Percentiles rank a stretch among this genome's conserved stretches.
Evolutionary conservation across 2,113 vertebrate species (phyloP).

Genomic region (Pelvicachromis taeniatus): DNA sequence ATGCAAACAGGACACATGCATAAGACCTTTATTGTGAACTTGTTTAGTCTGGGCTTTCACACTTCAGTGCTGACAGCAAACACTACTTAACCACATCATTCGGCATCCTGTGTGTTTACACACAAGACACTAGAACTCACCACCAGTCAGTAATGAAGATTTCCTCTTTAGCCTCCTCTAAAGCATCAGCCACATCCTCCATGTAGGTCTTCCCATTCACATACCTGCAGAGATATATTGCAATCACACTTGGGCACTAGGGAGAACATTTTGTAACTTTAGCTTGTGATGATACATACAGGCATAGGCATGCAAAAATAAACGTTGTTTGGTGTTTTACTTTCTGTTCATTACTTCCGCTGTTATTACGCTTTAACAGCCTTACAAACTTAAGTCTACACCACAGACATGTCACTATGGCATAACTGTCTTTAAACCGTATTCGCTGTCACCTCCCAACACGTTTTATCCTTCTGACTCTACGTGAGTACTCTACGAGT

Average conservation of each 20-base stretch:
- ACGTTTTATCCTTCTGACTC: neutral
- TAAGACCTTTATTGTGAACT: neutral
- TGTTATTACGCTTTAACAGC: neutral
- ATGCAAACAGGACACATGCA: accelerated
- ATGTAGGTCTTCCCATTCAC: slow-evolving; percentile 95
- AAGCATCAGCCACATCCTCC: slow-evolving; percentile 89
- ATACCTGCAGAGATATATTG: slow-evolving; percentile 77
- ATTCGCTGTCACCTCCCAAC: neutral
- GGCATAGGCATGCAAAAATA: neutral
- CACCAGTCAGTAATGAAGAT: slow-evolving; percentile 99
- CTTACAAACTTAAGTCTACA: neutral
- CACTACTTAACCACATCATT: neutral
- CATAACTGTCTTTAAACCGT: neutral
- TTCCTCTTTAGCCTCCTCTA: slow-evolving; percentile 93
- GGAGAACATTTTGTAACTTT: neutral
- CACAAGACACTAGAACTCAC: slow-evolving; percentile 67
- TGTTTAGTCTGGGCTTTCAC: neutral
- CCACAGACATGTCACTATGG: neutral
- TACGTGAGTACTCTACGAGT: too few relatives aligned
- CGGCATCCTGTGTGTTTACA: neutral
- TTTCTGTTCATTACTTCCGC: neutral
- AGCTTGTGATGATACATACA: neutral
- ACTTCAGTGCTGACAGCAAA: neutral
- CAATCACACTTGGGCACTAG: neutral
- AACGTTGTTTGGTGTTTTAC: too few relatives aligned